phyloP scores from a whole-genome alignment of 2,888 invertebrate species.

The Troglohyphantes excavatus region DNA sequence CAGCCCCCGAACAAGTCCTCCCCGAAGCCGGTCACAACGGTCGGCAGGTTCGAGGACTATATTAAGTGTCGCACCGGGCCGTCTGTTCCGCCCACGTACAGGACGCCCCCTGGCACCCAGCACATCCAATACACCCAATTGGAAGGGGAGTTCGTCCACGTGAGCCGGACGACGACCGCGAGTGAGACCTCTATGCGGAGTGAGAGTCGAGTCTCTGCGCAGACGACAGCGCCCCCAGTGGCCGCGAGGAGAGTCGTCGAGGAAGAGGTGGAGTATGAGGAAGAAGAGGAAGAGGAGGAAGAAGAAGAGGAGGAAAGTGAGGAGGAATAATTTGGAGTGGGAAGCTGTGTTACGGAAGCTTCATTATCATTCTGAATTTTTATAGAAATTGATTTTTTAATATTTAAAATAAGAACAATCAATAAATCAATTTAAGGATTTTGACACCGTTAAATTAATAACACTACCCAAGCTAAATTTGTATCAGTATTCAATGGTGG shows the following conservation, averaged over 20 bases:
- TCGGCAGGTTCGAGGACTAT: conserved; percentile 76
- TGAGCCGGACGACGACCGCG: conserved; percentile 47
- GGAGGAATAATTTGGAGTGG: conserved; percentile 49
- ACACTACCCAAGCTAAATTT: no score
- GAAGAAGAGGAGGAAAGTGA: conserved; percentile 73
- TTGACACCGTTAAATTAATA: no score
- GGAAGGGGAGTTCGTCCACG: conserved; percentile 63
- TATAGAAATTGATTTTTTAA: not conserved
- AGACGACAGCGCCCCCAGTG: conserved; percentile 33
- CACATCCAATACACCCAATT: conserved; percentile 56
- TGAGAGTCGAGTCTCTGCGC: conserved; percentile 79
- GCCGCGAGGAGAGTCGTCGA: conserved; percentile 3
- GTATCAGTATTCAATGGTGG: no score
- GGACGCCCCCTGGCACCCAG: conserved; percentile 80
- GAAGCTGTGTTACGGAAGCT: not conserved
- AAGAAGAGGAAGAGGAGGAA: conserved; percentile 76
- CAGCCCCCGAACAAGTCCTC: not conserved
- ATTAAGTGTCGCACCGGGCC: conserved; percentile 60
- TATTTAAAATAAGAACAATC: no score
- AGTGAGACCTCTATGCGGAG: not conserved
- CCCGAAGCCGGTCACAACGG: conserved; percentile 57
- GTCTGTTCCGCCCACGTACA: conserved; percentile 80
- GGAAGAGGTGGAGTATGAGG: conserved; percentile 69
- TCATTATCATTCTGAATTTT: conserved; percentile 5
- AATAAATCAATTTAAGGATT: no score